Conservation (phyloP, 2,888 invertebrate genomes). For the Tachina lurida region DNA sequence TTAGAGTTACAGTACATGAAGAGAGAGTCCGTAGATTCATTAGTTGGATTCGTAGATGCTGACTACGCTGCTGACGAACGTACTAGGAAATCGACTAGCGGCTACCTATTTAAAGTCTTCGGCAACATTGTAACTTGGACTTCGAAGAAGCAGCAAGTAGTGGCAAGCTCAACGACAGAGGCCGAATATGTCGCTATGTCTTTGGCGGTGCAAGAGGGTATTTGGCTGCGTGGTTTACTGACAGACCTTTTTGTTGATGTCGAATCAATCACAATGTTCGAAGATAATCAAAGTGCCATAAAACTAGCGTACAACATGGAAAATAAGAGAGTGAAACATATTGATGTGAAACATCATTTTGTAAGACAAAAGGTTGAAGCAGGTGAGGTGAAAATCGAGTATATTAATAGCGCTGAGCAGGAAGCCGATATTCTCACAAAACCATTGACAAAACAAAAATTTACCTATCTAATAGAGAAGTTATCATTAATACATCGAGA, state of each 20-base stretch:
- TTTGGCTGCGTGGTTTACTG: conserved; percentile 23
- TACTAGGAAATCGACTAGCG: conserved; percentile 32
- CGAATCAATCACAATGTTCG: no score
- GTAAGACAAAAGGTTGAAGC: no score
- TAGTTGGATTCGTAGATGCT: conserved; percentile 21
- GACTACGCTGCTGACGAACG: conserved; percentile 32
- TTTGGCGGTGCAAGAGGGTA: conserved; percentile 11
- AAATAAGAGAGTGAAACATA: no score
- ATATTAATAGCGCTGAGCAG: no score
- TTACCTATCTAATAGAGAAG: no score
- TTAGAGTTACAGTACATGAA: conserved; percentile 18
- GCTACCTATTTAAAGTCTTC: conserved; percentile 60
- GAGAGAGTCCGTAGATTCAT: neutral
- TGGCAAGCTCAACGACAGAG: conserved; percentile 27
- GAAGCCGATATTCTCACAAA: no score
- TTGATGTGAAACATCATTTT: no score
- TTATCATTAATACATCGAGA: no score
- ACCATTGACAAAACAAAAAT: no score
- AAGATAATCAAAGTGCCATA: no score
- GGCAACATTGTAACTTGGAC: conserved; percentile 53
- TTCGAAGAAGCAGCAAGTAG: conserved; percentile 55
- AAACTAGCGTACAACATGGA: no score
- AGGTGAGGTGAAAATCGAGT: no score
- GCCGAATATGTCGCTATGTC: conserved; percentile 10
- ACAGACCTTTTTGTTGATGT: neutral